Evolutionary conservation across 2,797 vertebrate genomes (phyloP).

Genomic region (Rhinophrynus dorsalis): DNA sequence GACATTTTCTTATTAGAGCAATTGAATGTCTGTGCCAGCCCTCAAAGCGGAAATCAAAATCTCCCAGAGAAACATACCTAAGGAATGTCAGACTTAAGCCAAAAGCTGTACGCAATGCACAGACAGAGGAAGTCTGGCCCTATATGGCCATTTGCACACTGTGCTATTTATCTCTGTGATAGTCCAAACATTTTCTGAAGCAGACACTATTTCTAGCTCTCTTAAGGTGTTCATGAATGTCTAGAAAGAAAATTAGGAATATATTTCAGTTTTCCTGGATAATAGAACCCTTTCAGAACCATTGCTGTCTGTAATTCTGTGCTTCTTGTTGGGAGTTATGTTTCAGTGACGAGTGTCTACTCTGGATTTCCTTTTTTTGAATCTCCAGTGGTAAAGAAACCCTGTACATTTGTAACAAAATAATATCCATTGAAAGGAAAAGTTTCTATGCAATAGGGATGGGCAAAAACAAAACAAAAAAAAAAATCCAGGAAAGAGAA

Average conservation of each 20-base stretch:
- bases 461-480: too few species aligned
- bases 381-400: too few species aligned
- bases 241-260: conserved; percentile 20
- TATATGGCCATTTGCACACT: conserved; percentile 83
- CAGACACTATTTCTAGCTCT: conserved; percentile 52
- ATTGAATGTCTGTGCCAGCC: conserved; percentile 81
- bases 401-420: too few species aligned
- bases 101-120: conserved; percentile 82
- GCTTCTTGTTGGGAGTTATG: not conserved
- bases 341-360: not conserved
- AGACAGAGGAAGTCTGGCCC: conserved; percentile 84
- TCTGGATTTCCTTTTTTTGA: too few species aligned
- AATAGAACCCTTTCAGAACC: not conserved
- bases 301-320: not conserved
- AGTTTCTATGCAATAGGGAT: too few species aligned
- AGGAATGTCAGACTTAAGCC: conserved; percentile 86
- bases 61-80: conserved; percentile 81
- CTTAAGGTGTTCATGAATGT: conserved; percentile 49
- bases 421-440: too few species aligned
- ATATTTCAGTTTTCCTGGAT: conserved; percentile 14
- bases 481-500: too few species aligned
- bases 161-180: conserved; percentile 60
- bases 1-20: conserved; percentile 88
- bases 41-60: conserved; percentile 94
- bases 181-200: conserved; percentile 52